These are phyloP conservation scores for Jordanella pulchra DNA, from an alignment of 2,797 vertebrate species.

Conservation along the genomic window DNA sequence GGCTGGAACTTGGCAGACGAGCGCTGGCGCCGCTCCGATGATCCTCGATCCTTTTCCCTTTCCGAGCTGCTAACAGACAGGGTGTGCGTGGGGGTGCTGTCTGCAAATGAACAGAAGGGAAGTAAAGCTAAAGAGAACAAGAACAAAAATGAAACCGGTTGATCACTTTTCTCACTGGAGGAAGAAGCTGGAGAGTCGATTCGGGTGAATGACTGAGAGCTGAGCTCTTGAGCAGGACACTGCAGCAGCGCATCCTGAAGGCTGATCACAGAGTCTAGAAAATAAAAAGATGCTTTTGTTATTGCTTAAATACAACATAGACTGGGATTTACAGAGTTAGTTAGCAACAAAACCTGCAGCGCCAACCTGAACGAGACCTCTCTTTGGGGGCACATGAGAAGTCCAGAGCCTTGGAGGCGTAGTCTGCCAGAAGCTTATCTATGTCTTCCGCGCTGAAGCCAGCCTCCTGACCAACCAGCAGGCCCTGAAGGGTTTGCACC, in stretches of 20 bases:
- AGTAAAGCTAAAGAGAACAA: not conserved
- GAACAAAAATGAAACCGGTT: not conserved
- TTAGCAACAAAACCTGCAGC: not conserved
- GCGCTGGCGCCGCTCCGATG: slow-evolving; percentile 69
- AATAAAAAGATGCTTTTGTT: not conserved
- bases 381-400: slow-evolving; percentile 89
- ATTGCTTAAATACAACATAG: not conserved
- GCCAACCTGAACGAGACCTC: slow-evolving; percentile 86
- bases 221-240: slow-evolving; percentile 80
- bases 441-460: slow-evolving; percentile 85
- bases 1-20: slow-evolving; percentile 85
- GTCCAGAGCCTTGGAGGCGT: slow-evolving; percentile 90
- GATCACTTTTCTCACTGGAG: slow-evolving; percentile 75
- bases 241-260: slow-evolving; percentile 83
- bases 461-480: slow-evolving; percentile 83
- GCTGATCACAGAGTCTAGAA: slow-evolving; percentile 87
- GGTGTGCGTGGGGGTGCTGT: slow-evolving; percentile 73
- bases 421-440: slow-evolving; percentile 87
- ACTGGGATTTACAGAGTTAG: not conserved
- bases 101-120: slow-evolving; percentile 59
- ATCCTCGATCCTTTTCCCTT: slow-evolving; percentile 75
- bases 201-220: slow-evolving; percentile 69
- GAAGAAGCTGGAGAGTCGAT: slow-evolving; percentile 75
- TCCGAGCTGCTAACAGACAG: slow-evolving; percentile 71
- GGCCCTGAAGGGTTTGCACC: slow-evolving; percentile 83